Conservation (phyloP, 1,140 invertebrate species). For the Euschistus heros region DNA sequence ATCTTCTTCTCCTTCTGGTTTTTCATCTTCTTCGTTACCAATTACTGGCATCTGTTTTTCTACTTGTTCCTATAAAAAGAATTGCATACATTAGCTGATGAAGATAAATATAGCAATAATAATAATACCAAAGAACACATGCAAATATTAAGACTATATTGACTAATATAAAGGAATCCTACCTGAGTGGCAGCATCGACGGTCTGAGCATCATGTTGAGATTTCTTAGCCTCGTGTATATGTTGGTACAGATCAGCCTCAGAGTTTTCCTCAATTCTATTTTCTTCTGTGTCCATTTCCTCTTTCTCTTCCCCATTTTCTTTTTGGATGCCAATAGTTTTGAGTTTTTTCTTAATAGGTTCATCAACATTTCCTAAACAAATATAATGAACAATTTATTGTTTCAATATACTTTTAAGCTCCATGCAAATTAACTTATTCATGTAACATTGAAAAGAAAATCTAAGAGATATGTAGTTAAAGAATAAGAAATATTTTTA, state of each 20-base stretch:
- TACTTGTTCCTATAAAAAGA: constrained; percentile 59
- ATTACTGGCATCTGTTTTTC: constrained; percentile 57
- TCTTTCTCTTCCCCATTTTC: constrained; percentile 38
- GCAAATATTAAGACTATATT: background rate
- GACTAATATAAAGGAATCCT: background rate
- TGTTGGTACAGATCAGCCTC: constrained; percentile 72
- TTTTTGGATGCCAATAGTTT: constrained; percentile 44
- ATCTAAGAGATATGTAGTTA: too few relatives aligned
- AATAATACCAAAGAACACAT: too few relatives aligned
- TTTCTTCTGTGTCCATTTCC: constrained; percentile 39
- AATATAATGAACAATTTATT: background rate
- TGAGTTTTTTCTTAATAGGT: constrained; percentile 48
- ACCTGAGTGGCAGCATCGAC: constrained; percentile 46
- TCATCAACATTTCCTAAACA: constrained; percentile 42
- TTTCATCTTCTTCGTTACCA: constrained; percentile 42
- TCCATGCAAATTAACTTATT: background rate
- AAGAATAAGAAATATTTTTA: too few relatives aligned
- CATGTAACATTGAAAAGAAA: too few relatives aligned
- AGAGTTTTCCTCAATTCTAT: constrained; percentile 37
- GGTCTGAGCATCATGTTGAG: constrained; percentile 39
- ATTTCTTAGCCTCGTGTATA: constrained; percentile 62
- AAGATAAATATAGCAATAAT: background rate
- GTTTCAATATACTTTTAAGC: too few relatives aligned
- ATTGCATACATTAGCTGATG: background rate
- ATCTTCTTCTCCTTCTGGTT: constrained; percentile 43